A percentile compares a stretch with the other conserved stretches of the same genome.
Evolutionary conservation across 2,113 vertebrate species (phyloP).

Genomic region (Mobula birostris): DNA sequence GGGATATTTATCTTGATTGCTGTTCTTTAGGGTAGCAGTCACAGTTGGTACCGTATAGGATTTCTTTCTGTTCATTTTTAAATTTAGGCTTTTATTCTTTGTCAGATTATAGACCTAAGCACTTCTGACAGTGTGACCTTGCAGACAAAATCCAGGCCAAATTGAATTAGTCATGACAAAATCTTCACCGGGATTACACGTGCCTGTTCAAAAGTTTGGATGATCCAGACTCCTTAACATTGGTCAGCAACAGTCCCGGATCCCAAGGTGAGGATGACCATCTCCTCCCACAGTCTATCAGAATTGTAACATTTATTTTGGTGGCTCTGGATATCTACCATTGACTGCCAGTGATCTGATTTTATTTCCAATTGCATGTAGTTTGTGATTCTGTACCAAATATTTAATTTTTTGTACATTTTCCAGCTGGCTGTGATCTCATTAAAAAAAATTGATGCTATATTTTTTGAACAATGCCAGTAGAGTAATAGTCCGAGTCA

Average conservation of each 20-base stretch:
- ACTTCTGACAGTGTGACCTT: slow-evolving; percentile 37
- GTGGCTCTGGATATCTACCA: slow-evolving; percentile 18
- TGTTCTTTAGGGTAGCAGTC: slow-evolving; percentile 21
- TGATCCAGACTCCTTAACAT: slow-evolving; percentile 37
- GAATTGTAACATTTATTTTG: slow-evolving; percentile 29
- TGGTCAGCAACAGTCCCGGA: slow-evolving; percentile 34
- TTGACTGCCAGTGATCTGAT: slow-evolving; percentile 14
- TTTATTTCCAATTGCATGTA: slow-evolving; percentile 30
- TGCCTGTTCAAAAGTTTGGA: slow-evolving; percentile 37
- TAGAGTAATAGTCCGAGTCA: background rate
- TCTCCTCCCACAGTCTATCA: slow-evolving; percentile 34
- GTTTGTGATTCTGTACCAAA: slow-evolving; percentile 19
- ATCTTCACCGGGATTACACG: slow-evolving; percentile 37
- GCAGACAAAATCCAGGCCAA: slow-evolving; percentile 37
- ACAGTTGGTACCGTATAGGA: slow-evolving; percentile 26
- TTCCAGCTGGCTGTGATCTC: slow-evolving; percentile 17
- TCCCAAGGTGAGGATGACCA: slow-evolving; percentile 36
- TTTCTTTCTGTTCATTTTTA: slow-evolving; percentile 35
- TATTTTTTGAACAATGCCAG: background rate
- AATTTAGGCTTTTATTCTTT: slow-evolving; percentile 38
- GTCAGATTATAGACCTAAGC: slow-evolving; percentile 37
- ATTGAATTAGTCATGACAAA: slow-evolving; percentile 38
- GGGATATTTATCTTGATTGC: slow-evolving; percentile 29
- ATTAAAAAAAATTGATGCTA: slow-evolving; percentile 6
- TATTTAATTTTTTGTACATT: background rate